Percentiles rank a stretch among this genome's conserved stretches.
These are phyloP conservation scores for Euwallacea similis DNA, from an alignment of 1,140 invertebrate species.

Conservation along the genomic window DNA sequence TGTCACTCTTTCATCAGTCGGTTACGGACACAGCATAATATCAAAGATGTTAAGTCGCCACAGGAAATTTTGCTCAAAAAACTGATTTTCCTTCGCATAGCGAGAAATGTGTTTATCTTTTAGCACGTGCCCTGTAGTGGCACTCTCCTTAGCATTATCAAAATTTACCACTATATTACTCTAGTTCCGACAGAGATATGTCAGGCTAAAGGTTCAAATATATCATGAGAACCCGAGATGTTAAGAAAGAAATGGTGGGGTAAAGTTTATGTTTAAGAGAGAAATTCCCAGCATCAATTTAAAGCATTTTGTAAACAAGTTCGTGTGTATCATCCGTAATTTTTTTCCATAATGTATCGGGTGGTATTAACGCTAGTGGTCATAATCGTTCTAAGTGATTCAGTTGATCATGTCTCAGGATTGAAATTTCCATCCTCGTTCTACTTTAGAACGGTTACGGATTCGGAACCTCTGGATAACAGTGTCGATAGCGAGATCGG, in stretches of 20 bases:
- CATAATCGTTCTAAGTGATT: constrained; percentile 24
- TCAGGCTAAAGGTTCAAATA: constrained; percentile 53
- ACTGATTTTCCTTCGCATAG: too few relatives aligned
- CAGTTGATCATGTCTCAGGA: constrained; percentile 43
- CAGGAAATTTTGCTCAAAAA: too few relatives aligned
- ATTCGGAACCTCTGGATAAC: constrained; percentile 34
- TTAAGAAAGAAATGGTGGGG: constrained; percentile 46
- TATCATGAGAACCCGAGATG: constrained; percentile 53
- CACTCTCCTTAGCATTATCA: constrained; percentile 32
- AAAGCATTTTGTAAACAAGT: constrained; percentile 47
- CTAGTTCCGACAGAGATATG: constrained; percentile 46
- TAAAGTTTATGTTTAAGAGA: constrained; percentile 49
- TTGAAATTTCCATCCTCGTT: constrained; percentile 42
- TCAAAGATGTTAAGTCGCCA: too few relatives aligned
- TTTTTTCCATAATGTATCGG: constrained; percentile 35
- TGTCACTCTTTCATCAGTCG: constrained; percentile 9
- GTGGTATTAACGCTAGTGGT: constrained; percentile 30
- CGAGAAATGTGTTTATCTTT: constrained; percentile 14
- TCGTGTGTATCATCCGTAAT: constrained; percentile 35
- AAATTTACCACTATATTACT: constrained; percentile 36
- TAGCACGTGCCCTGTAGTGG: constrained; percentile 35
- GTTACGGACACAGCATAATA: background rate
- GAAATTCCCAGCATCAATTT: constrained; percentile 47
- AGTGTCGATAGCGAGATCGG: constrained; percentile 34
- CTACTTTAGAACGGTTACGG: constrained; percentile 22